Base-by-base conservation (phyloP, 2,797 vertebrate genomes). In the Buceros bicornis region DNA sequence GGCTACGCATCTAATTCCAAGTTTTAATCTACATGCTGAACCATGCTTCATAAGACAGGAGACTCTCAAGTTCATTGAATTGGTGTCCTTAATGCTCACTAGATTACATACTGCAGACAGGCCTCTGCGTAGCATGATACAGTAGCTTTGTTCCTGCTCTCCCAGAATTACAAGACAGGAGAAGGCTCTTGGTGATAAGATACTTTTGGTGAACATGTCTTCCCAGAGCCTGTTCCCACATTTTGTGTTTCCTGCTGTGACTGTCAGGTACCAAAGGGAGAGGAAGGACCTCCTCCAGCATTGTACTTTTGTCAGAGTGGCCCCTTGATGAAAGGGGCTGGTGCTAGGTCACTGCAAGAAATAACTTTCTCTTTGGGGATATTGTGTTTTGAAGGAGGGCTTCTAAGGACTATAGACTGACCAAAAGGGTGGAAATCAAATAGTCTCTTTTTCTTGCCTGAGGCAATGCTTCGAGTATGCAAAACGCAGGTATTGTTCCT, bases 401-500 rank as follows among this genome's bases (percentile, higher is more conserved):
- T 76, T 87, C 56, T 8, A 11, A 92, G 50, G 81, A 74, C 57
- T 86, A 29, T 10, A 80, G 51, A 51, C 66, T 86, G 86, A 64
- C 84, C 92, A 87, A 76, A 72, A 93, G 65, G 62, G 35, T 66
- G 26, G 93, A 92, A 96, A 95, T 93, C 83, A 90, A 82, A 82
- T 13, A 40, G 45, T 26, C 33, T 72, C 53, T 53, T 72, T 80
- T 81, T 93, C 50, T 81, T 93, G 76, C 51, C 89, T 45, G 85
- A 89, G 80, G 85, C 10, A 6, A 33, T 83, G 56, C 82, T 87
- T 80, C 10, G 3, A 69, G 80, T 87, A 37, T 76, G 81, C 78
- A 92, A 87, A 95, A 96, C 77, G 57, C 61, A 91, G 83, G 28
- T 25, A 87, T 92, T 95, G 90, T 94, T 91, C 92, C 73, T 57